Percentiles rank a stretch among this genome's conserved stretches.
Conservation (phyloP, 2,888 invertebrate species). For the Cataglyphis altisquamis region DNA sequence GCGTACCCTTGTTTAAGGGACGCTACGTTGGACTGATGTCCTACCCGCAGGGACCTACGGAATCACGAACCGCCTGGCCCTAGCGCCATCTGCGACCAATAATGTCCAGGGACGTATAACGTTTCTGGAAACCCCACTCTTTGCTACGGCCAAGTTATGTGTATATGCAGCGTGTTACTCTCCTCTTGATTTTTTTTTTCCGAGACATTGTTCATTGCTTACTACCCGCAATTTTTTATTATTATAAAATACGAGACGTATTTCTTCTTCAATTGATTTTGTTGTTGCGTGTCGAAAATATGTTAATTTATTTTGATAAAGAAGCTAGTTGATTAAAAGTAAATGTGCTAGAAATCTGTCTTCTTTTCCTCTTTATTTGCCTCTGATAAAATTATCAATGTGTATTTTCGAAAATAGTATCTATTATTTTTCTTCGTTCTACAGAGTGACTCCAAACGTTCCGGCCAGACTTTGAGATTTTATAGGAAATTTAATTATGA, state of each 20-base stretch:
- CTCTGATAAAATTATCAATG: neutral
- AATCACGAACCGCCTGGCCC: conserved; percentile 73
- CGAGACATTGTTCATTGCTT: no score
- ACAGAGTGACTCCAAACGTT: no score
- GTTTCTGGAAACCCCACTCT: neutral
- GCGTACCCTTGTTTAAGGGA: conserved; percentile 79
- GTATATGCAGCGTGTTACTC: no score
- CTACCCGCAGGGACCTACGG: conserved; percentile 78
- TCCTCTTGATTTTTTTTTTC: neutral
- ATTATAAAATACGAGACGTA: no score
- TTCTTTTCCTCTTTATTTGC: neutral
- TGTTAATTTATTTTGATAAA: neutral
- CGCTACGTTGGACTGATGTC: conserved; percentile 76
- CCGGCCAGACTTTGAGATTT: no score
- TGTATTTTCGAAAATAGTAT: neutral
- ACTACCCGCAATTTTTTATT: no score
- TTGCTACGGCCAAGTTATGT: neutral
- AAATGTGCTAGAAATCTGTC: neutral
- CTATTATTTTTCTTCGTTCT: neutral
- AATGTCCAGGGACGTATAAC: neutral
- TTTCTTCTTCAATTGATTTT: neutral
- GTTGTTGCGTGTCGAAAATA: no score
- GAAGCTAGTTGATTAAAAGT: neutral
- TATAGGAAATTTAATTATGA: no score
- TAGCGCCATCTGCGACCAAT: conserved; percentile 72